Evolutionary conservation across 2,797 vertebrate species (phyloP), one percentile per base, ranked within the genome.

Genomic region (Acanthis flammea): DNA sequence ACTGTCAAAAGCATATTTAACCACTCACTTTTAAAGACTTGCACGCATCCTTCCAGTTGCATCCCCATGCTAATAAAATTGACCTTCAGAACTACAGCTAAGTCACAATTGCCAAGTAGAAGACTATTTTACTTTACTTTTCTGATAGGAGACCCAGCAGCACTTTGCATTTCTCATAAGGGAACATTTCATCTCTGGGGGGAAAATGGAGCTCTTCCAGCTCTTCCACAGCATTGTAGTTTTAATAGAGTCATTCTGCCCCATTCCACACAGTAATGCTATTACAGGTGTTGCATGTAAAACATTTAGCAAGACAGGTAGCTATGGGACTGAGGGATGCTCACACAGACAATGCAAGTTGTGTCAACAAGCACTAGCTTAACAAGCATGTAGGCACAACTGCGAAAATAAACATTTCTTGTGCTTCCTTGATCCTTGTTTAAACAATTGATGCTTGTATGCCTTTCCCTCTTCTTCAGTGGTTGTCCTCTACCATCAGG

Each of bases 1-100:
- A 74, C 70, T 86, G 54, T 75, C 70, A 86, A 77, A 83, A 81
- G 55, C 39, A 8, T 62, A 70, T 61, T 88, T 93, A 90, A 68
- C 63, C 28, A 19, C n/a, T 84, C 68, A 58, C 61, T 82, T 89
- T 45, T 48, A 30, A 79, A 82, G 45, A 67, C 33, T 60, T 74
- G 4, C 41, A 24, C 0, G 1, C 23, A 14, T 62, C 27, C 54
- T 92, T 85, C 35, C 70, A 75, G 50, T 65, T 6, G 0, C 5
- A 4, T n/a, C 14, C 45, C 5, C 0, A 0, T 1, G 2, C 45
- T 90, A 82, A 63, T 8, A 27, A 92, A 91, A 66, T 6, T 55
- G 31, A 76, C 74, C 41, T 92, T 78, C 73, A 90, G 55, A 93
- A 41, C 16, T 81, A 25, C 7, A 51, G 48, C 35, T 72, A 23